Conservation (phyloP, 1,140 invertebrate genomes). For the Daktulosphaira vitifoliae region DNA sequence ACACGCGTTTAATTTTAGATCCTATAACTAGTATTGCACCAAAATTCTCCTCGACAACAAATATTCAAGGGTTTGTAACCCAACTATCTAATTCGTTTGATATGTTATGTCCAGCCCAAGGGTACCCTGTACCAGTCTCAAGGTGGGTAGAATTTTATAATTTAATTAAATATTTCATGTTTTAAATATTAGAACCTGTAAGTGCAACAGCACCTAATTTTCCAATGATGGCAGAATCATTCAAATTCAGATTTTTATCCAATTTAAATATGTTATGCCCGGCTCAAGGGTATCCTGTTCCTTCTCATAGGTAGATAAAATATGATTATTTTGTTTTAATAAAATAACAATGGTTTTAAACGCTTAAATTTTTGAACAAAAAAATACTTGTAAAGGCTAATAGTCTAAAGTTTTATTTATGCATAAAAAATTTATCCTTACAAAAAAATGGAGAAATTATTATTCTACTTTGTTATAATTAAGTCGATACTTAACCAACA, state of each 20-base stretch:
- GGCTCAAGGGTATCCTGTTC: slow-evolving; percentile 61
- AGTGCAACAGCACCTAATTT: slow-evolving; percentile 53
- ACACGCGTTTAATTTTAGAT: too few relatives aligned
- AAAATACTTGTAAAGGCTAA: slow-evolving; percentile 47
- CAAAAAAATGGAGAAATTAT: slow-evolving; percentile 38
- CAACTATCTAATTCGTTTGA: slow-evolving; percentile 49
- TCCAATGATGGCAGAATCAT: slow-evolving; percentile 37
- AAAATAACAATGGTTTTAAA: not conserved
- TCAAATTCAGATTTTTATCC: slow-evolving; percentile 49
- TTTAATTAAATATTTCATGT: not conserved
- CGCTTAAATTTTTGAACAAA: not conserved
- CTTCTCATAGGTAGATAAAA: slow-evolving; percentile 56
- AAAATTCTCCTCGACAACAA: slow-evolving; percentile 42
- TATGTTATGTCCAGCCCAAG: slow-evolving; percentile 57
- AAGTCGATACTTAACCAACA: slow-evolving; percentile 57
- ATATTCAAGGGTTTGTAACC: slow-evolving; percentile 41
- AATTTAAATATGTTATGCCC: slow-evolving; percentile 49
- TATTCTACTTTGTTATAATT: slow-evolving; percentile 53
- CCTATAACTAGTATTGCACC: slow-evolving; percentile 56
- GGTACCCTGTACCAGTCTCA: slow-evolving; percentile 58
- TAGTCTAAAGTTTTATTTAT: slow-evolving; percentile 45
- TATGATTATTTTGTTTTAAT: not conserved
- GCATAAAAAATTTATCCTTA: slow-evolving; percentile 44
- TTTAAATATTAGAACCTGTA: slow-evolving; percentile 49
- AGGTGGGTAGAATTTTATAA: slow-evolving; percentile 49